These are phyloP conservation scores for Dipus sagitta DNA, from an alignment of 2,797 vertebrate species.

Conservation along the genomic window DNA sequence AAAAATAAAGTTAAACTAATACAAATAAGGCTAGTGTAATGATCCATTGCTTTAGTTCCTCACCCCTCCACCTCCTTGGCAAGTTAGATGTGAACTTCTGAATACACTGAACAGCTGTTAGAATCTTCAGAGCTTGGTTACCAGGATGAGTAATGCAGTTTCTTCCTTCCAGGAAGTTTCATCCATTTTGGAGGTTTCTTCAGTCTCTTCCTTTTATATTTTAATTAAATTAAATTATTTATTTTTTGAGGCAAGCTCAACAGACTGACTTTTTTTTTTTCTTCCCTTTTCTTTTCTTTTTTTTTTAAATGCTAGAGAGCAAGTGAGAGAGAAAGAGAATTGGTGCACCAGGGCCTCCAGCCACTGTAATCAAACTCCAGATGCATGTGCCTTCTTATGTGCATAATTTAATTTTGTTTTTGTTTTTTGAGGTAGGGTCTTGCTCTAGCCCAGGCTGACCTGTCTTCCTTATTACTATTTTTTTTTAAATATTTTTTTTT, in stretches of 20 bases:
- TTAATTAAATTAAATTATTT: neutral
- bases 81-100: constrained; percentile 66
- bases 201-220: neutral
- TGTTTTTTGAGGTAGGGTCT: too few species aligned
- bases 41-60: neutral
- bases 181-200: constrained; percentile 40
- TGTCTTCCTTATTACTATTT: too few species aligned
- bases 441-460: too few species aligned
- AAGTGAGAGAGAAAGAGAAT: too few species aligned
- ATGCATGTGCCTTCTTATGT: too few species aligned
- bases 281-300: too few species aligned
- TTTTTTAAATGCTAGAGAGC: neutral
- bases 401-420: too few species aligned
- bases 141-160: constrained; percentile 69
- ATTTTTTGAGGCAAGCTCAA: too few species aligned
- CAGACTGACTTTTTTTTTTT: neutral
- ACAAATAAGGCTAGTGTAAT: neutral
- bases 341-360: too few species aligned
- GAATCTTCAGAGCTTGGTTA: constrained; percentile 65
- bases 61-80: neutral
- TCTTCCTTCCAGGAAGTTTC: constrained; percentile 67
- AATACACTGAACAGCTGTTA: constrained; percentile 60
- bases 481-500: too few species aligned
- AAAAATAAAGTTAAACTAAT: neutral
- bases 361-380: too few species aligned